Evolutionary conservation across 2,797 vertebrate species (phyloP).

Genomic region (Hafferia zeledoni): DNA sequence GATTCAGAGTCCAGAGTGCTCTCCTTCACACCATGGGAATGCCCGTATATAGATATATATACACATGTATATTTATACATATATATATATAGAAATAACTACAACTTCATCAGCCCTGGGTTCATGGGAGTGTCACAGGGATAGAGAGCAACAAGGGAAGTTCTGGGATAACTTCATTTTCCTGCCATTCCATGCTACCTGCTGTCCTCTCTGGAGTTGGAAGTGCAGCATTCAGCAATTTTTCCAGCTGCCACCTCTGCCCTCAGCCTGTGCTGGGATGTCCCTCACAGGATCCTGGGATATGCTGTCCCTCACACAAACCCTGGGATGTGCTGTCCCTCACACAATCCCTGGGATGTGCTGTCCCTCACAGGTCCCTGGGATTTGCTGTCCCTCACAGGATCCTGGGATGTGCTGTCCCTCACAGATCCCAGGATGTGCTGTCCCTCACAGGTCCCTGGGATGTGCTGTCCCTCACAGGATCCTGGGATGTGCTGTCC

Average conservation of each 20-base stretch:
- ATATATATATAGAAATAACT: not conserved
- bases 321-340: not conserved
- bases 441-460: too few relatives aligned
- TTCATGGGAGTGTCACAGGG: not conserved
- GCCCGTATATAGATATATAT: too few relatives aligned
- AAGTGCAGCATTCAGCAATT: not conserved
- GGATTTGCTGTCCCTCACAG: too few relatives aligned
- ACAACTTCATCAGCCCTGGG: not conserved
- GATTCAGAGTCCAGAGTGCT: too few relatives aligned
- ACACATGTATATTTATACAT: too few relatives aligned
- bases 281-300: not conserved
- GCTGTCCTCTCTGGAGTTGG: fast-evolving
- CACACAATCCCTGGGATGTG: not conserved
- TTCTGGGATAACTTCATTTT: not conserved
- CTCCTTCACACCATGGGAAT: too few relatives aligned
- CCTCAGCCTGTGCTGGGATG: not conserved
- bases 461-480: not conserved
- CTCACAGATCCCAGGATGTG: not conserved
- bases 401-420: not conserved
- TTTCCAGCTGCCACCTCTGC: not conserved
- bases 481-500: not conserved
- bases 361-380: not conserved
- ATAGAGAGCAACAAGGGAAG: not conserved
- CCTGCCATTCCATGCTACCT: not conserved
- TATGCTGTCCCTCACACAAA: too few relatives aligned